phyloP scores from a whole-genome alignment of 2,888 invertebrate genomes.

The Leucoma salicis region DNA sequence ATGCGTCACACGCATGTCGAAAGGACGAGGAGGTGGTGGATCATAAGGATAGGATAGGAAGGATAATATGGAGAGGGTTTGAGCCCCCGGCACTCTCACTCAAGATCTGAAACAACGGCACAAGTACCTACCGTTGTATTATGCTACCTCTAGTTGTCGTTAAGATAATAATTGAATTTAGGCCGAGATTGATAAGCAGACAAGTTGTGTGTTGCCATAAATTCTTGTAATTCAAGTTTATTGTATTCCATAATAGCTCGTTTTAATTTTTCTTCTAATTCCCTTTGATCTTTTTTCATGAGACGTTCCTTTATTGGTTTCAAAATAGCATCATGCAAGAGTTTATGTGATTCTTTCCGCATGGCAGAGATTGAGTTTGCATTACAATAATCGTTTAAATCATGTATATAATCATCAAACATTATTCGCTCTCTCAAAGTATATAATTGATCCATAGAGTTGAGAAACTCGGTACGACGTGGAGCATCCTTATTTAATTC shows the following conservation, averaged over 20 bases:
- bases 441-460: conserved; percentile 46
- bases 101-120: too few relatives aligned
- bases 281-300: conserved; percentile 23
- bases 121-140: too few relatives aligned
- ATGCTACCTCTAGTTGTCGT: too few relatives aligned
- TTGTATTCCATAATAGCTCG: conserved; percentile 41
- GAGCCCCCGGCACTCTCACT: too few relatives aligned
- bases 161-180: too few relatives aligned
- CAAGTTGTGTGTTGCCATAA: neutral
- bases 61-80: too few relatives aligned
- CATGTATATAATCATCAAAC: conserved; percentile 48
- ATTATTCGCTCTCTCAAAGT: conserved; percentile 36
- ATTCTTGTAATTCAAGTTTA: neutral
- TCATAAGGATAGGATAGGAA: too few relatives aligned
- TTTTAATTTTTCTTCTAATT: conserved; percentile 37
- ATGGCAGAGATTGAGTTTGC: conserved; percentile 21
- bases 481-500: conserved; percentile 21
- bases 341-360: conserved; percentile 27
- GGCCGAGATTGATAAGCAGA: too few relatives aligned
- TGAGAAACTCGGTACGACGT: conserved; percentile 36
- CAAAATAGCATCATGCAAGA: conserved; percentile 29
- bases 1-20: too few relatives aligned
- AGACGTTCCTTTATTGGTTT: conserved; percentile 18
- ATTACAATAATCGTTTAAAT: conserved; percentile 33
- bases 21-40: too few relatives aligned